Evolutionary conservation across 2,797 vertebrate species (phyloP).

Genomic region (Gallinago stenura): DNA sequence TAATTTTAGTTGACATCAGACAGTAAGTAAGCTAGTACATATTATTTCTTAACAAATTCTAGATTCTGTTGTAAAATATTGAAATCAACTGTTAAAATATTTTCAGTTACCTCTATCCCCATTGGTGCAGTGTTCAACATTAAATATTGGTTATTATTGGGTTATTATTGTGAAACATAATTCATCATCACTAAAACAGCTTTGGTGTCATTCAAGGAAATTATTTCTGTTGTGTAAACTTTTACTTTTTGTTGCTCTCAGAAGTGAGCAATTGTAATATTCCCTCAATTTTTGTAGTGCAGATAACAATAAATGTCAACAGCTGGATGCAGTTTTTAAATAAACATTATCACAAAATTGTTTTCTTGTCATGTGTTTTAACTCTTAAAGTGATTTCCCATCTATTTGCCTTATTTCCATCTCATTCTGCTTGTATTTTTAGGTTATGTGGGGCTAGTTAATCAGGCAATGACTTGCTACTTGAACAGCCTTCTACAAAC

Average conservation of each 20-base stretch:
- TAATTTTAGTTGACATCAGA: not conserved
- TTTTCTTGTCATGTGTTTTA: not conserved
- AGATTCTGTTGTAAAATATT: not conserved
- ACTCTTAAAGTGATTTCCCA: not conserved
- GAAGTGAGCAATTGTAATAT: not conserved
- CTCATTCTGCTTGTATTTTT: constrained; percentile 54
- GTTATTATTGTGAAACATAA: not conserved
- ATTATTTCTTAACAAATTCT: not conserved
- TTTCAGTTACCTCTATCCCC: not conserved
- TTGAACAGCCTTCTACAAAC: constrained; percentile 98
- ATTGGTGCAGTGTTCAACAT: not conserved
- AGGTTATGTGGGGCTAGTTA: constrained; percentile 99
- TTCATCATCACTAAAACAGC: not conserved
- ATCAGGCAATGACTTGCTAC: constrained; percentile 99
- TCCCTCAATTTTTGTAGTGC: not conserved
- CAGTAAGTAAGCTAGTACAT: not conserved
- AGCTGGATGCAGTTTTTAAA: not conserved
- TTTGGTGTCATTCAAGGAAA: not conserved
- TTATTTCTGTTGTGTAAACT: not conserved
- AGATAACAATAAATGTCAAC: not conserved
- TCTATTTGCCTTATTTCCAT: not conserved
- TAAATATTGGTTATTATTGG: not conserved
- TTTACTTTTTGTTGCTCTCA: not conserved
- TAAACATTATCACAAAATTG: not conserved
- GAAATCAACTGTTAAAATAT: not conserved